Evolutionary conservation across 2,113 vertebrate genomes (phyloP), one percentile per base, ranked within the genome.

Genomic region (Podocnemis expansa): DNA sequence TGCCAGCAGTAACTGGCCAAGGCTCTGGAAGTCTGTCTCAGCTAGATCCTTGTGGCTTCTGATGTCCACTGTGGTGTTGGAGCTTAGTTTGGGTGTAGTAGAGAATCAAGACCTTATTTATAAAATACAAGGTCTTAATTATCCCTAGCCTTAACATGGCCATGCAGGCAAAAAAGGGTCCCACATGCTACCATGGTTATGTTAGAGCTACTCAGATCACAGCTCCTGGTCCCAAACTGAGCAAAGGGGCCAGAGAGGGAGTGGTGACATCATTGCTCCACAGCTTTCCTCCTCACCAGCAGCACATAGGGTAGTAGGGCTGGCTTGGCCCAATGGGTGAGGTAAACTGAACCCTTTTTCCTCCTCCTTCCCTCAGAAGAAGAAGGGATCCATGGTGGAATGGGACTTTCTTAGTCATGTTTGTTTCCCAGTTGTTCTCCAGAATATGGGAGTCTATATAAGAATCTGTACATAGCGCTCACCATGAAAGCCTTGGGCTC

Each of bases 221-320:
- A 83, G 34, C 1, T 81, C 24, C n/a, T 27, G 38, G 34, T 41
- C 49, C 24, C 52, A 80, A n/a, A 49, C 24, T 80, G 52, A 80
- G 13, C 22, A 80, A n/a, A 80, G 14, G 24, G 52, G 25, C 38
- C 38, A 25, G 11, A 22, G 11, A 27, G 14, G 52, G 38, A 54
- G n/a, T 27, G 16, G 24, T 38, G 6, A 25, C 38, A 6, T 38
- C 38, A n/a, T 10, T 13, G 49, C 24, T 29, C 38, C 8, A n/a
- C n/a, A 0, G 5, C 6, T 2, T 51, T 76, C 56, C 81, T 56
- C 51, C 80, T 0, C 29, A 87, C 11, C 79, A 41, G 34, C 0
- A 0, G 78, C 43, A 76, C 43, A 0, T 0, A 1, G 12, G 11
- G 24, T 0, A 24, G 2, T 29, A 21, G 19, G 76, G 43, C 47